phyloP scores from a whole-genome alignment of 2,113 vertebrate species.

The Opisthocomus hoazin region DNA sequence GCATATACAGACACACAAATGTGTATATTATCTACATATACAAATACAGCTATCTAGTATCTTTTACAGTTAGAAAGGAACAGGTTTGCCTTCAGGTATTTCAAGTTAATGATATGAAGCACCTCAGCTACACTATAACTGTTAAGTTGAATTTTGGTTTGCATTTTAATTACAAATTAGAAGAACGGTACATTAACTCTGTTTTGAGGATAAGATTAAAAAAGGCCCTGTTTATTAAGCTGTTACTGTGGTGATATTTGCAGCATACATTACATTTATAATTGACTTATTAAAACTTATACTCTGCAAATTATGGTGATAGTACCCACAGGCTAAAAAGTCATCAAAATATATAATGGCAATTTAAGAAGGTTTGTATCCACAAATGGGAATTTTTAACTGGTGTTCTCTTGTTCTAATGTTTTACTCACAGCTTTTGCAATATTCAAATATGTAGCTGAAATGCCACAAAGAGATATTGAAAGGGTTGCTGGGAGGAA shows the following conservation, averaged over 20 bases:
- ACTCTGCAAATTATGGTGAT: slow-evolving; percentile 71
- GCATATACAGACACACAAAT: neutral
- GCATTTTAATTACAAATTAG: slow-evolving; percentile 79
- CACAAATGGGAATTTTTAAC: slow-evolving; percentile 70
- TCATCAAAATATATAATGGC: slow-evolving; percentile 76
- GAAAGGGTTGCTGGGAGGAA: neutral
- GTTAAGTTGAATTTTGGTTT: slow-evolving; percentile 75
- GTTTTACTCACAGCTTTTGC: slow-evolving; percentile 54
- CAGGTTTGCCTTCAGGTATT: slow-evolving; percentile 63
- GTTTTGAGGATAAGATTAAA: slow-evolving; percentile 67
- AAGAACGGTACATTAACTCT: slow-evolving; percentile 72
- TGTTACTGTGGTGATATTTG: slow-evolving; percentile 61
- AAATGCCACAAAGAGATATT: slow-evolving; percentile 20
- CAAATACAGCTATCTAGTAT: neutral
- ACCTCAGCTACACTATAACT: slow-evolving; percentile 57
- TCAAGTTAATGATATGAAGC: slow-evolving; percentile 68
- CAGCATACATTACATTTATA: slow-evolving; percentile 73
- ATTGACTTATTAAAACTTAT: slow-evolving; percentile 81
- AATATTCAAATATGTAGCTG: slow-evolving; percentile 32
- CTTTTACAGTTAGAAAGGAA: slow-evolving; percentile 54
- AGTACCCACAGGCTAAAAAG: slow-evolving; percentile 75
- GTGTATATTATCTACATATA: neutral
- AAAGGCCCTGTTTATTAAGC: slow-evolving; percentile 70
- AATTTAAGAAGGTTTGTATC: slow-evolving; percentile 70
- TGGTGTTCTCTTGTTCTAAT: slow-evolving; percentile 55